phyloP scores from a whole-genome alignment of 2,888 invertebrate species.

The Hyalella azteca region DNA sequence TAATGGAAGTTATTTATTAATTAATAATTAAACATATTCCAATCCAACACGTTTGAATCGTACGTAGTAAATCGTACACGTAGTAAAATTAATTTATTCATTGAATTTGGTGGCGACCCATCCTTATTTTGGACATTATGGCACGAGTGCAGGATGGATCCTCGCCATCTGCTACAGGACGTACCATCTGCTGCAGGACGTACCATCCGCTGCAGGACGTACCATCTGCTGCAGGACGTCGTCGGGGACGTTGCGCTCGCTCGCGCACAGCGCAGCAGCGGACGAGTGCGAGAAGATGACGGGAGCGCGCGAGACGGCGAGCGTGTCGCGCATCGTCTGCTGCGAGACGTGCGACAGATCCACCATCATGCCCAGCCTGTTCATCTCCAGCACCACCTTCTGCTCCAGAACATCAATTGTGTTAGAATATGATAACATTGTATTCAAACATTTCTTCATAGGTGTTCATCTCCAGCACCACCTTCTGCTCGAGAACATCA shows the following conservation, averaged over 20 bases:
- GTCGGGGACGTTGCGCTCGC: conserved; percentile 70
- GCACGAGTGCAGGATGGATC: background rate
- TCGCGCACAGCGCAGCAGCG: conserved; percentile 70
- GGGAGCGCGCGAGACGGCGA: conserved; percentile 69
- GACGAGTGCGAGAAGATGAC: conserved; percentile 73
- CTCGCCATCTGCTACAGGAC: background rate
- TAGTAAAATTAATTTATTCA: too few relatives aligned
- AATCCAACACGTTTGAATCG: too few relatives aligned
- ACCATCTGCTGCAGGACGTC: conserved; percentile 70
- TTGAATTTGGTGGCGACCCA: too few relatives aligned
- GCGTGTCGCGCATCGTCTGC: conserved; percentile 70
- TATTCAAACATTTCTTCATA: too few relatives aligned
- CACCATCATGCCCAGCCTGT: conserved; percentile 74
- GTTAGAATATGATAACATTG: too few relatives aligned
- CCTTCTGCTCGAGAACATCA: too few relatives aligned
- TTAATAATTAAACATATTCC: too few relatives aligned
- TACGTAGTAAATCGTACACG: too few relatives aligned
- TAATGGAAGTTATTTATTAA: too few relatives aligned
- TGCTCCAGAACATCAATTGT: conserved; percentile 61
- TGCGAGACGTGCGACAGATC: conserved; percentile 73
- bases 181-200: background rate
- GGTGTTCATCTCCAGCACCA: too few relatives aligned
- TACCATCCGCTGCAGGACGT: conserved; percentile 60
- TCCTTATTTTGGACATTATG: background rate
- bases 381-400: conserved; percentile 73